Conservation (phyloP, 2,113 vertebrate species). For the Natator depressus region DNA sequence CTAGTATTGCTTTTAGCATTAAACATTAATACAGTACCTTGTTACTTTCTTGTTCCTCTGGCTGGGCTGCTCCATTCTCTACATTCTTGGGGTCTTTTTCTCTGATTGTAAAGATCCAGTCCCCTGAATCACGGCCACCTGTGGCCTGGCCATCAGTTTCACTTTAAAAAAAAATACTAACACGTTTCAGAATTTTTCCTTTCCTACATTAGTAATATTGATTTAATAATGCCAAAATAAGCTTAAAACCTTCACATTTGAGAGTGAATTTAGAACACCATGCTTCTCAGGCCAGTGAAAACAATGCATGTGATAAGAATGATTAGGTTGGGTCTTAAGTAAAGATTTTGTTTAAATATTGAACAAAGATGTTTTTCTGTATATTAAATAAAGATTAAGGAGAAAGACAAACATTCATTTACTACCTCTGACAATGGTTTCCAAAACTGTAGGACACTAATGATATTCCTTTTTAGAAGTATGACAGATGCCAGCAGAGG, state of each 20-base stretch:
- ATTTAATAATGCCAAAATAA: neutral
- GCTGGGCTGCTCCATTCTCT: conserved; percentile 85
- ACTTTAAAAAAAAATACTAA: conserved; percentile 68
- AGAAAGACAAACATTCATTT: neutral
- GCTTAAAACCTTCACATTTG: neutral
- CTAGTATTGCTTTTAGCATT: neutral
- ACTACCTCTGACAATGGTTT: neutral
- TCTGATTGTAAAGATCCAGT: conserved; percentile 94
- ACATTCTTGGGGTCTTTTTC: conserved; percentile 87
- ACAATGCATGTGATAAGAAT: neutral
- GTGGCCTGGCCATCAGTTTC: conserved; percentile 88
- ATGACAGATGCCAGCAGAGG: neutral
- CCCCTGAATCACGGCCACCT: conserved; percentile 82
- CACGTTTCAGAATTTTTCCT: neutral
- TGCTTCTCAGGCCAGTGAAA: neutral
- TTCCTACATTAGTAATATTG: neutral
- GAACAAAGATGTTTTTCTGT: neutral
- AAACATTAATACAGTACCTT: conserved; percentile 71
- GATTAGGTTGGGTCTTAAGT: neutral
- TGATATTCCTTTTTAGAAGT: neutral
- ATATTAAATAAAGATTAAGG: neutral
- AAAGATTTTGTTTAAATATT: neutral
- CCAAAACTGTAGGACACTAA: neutral
- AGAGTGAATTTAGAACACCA: neutral
- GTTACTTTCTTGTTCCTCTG: conserved; percentile 78